Evolutionary conservation across 2,888 invertebrate genomes (phyloP).

Genomic region (Chrysolina oricalcia): DNA sequence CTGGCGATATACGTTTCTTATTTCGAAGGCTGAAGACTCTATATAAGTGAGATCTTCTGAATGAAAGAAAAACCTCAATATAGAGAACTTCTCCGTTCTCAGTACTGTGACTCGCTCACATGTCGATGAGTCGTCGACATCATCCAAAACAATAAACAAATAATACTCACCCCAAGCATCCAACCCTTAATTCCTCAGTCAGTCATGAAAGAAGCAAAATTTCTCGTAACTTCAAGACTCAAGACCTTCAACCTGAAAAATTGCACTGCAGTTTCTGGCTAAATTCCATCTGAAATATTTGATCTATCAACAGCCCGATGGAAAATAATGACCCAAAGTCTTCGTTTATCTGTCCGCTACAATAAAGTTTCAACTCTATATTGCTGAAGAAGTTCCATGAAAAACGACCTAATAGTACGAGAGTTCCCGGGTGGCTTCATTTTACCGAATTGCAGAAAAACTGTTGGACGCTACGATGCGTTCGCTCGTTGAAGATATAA

Average conservation of each 20-base stretch:
- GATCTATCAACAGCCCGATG: not conserved
- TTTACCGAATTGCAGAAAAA: not conserved
- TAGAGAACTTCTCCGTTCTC: too few relatives aligned
- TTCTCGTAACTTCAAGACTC: not conserved
- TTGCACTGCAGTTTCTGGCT: not conserved
- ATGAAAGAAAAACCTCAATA: too few relatives aligned
- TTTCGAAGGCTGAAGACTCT: too few relatives aligned
- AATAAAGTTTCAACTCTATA: slow-evolving; percentile 2
- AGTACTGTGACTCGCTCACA: too few relatives aligned
- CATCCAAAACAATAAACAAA: too few relatives aligned
- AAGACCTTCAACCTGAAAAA: not conserved
- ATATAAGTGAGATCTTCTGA: too few relatives aligned
- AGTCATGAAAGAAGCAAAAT: not conserved
- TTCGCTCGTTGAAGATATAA: not conserved
- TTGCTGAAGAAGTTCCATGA: not conserved
- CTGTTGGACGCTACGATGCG: not conserved
- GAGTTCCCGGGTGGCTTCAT: not conserved
- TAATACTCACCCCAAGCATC: too few relatives aligned
- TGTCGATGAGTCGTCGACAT: too few relatives aligned
- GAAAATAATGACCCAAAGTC: slow-evolving; percentile 1
- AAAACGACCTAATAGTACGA: not conserved
- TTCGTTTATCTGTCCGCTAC: not conserved
- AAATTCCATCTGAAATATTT: slow-evolving; percentile 8
- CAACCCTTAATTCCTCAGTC: not conserved
- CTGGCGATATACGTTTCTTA: too few relatives aligned